Evolutionary conservation across 2,888 invertebrate genomes (phyloP).

Genomic region (Mellilla xanthometata): DNA sequence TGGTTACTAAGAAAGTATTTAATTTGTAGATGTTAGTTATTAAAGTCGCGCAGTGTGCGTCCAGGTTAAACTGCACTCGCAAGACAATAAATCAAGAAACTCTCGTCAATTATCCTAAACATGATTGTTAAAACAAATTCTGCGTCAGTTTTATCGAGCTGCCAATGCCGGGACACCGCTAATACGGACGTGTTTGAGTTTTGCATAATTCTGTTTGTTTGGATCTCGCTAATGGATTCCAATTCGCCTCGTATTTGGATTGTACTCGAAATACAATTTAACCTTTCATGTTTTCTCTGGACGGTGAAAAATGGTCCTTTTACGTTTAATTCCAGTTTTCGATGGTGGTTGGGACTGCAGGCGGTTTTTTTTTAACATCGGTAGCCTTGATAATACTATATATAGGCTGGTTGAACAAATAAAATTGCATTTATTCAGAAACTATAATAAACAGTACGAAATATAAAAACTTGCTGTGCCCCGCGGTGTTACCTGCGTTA

Average conservation of each 20-base stretch:
- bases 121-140: constrained; percentile 4
- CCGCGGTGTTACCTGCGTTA: no score
- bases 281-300: constrained; percentile 3
- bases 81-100: neutral
- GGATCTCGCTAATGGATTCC: constrained; percentile 13
- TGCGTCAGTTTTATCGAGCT: constrained; percentile 13
- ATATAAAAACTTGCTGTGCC: no score
- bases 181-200: constrained; percentile 18
- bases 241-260: constrained; percentile 12
- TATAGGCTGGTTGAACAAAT: no score
- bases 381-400: no score
- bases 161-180: constrained; percentile 17
- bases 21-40: no score
- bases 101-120: constrained; percentile 7
- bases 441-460: no score
- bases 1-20: no score
- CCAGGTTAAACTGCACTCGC: no score
- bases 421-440: no score
- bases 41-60: no score
- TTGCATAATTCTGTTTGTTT: constrained; percentile 21
- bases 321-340: neutral
- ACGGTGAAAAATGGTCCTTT: neutral
- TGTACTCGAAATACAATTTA: constrained; percentile 5
- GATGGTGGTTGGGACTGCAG: no score
- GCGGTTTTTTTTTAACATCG: no score